phyloP scores from a whole-genome alignment of 2,797 vertebrate genomes.

The Platalea minor region DNA sequence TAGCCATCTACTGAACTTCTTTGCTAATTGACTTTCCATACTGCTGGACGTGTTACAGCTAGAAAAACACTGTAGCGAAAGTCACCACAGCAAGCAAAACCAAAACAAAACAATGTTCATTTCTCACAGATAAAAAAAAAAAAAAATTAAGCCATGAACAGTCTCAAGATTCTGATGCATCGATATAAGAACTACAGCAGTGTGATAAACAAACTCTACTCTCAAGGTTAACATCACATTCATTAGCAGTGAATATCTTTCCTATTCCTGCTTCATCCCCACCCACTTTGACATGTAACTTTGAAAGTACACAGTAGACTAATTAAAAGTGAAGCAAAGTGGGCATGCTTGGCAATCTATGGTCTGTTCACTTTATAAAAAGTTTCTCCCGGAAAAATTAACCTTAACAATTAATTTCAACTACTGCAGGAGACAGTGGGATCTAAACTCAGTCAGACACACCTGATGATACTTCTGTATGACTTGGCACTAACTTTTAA shows the following conservation, averaged over 20 bases:
- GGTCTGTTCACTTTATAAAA: background rate
- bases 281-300: background rate
- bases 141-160: background rate
- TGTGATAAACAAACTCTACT: background rate
- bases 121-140: background rate
- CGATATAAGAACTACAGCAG: background rate
- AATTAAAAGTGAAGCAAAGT: background rate
- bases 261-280: background rate
- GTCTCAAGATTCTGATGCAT: background rate
- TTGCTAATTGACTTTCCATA: background rate
- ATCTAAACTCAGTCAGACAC: background rate
- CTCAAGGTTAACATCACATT: background rate
- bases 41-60: background rate
- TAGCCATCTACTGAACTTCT: background rate
- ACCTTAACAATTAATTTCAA: background rate
- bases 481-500: background rate
- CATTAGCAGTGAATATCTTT: background rate
- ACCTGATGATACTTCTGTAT: background rate
- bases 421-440: background rate
- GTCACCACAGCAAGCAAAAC: background rate
- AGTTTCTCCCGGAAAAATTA: background rate
- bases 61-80: background rate
- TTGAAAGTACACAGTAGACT: background rate
- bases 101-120: background rate
- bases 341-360: background rate